Evolutionary conservation across 2,888 invertebrate species (phyloP).

Genomic region (Drosophila falleni): DNA sequence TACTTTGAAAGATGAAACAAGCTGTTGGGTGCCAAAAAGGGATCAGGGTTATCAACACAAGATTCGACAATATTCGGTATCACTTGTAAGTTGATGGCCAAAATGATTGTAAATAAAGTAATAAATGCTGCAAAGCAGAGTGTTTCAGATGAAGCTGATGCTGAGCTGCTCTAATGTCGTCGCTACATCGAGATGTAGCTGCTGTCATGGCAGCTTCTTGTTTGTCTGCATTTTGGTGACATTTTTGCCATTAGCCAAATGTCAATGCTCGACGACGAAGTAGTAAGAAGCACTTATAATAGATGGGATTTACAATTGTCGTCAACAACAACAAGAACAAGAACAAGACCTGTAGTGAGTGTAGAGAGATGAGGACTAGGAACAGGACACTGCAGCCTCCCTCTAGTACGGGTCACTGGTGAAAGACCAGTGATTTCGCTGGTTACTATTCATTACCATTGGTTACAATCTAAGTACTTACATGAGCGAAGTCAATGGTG

Average conservation of each 20-base stretch:
- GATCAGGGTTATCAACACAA: constrained; percentile 21
- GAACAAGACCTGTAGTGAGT: constrained; percentile 20
- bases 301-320: constrained; percentile 79
- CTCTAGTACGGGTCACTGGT: too few species aligned
- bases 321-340: constrained; percentile 42
- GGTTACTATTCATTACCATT: too few species aligned
- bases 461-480: too few species aligned
- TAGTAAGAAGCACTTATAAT: constrained; percentile 80
- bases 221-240: constrained; percentile 77
- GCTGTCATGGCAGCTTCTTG: constrained; percentile 52
- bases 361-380: not conserved
- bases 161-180: constrained; percentile 27
- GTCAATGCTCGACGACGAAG: constrained; percentile 75
- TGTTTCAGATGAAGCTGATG: not conserved
- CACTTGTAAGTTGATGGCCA: constrained; percentile 29
- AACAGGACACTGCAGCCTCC: constrained; percentile 28
- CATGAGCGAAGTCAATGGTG: too few species aligned
- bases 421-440: too few species aligned
- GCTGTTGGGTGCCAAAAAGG: constrained; percentile 4
- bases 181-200: constrained; percentile 21
- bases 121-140: constrained; percentile 39
- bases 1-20: not conserved
- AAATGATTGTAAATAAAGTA: constrained; percentile 37
- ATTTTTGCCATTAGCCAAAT: constrained; percentile 80
- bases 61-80: constrained; percentile 23